Evolutionary conservation across 2,113 vertebrate genomes (phyloP), one percentile per base, ranked within the genome.

Genomic region (Mustela nigripes): DNA sequence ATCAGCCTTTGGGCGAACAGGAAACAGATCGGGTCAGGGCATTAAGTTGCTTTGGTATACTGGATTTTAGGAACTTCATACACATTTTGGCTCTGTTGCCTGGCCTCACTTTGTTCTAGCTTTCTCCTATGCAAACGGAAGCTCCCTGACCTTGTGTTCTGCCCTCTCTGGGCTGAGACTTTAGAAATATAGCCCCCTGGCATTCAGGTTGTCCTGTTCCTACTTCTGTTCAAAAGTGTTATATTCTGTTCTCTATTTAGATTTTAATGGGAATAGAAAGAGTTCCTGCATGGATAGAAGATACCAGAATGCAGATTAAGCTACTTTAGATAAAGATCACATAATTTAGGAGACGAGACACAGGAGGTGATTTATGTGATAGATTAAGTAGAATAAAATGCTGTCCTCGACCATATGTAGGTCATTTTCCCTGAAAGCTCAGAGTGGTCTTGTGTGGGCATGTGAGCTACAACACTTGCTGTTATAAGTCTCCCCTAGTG

Each of bases 371-470:
- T 93, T 89, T 85, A 76, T 78, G 4, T 15, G 11, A 39, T 67
- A 71, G 26, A 36, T 81, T 53, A 96, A 95, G 78, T 22, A 79
- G n/a, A 95, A 42, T 60, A 73, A 93, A 96, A 53, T 2, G 1
- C 4, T 80, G 4, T 31, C 48, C 39, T 76, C 5, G 14, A 79
- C 45, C 11, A 79, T 28, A 33, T 50, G 11, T n/a, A 26, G 48
- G 18, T 71, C 26, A 69, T 94, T 96, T 95, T 92, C 48, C 39
- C 83, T 73, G 45, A 96, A 85, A 79, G 45, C 15, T 21, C 19
- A 62, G 33, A 45, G 42, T 84, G 53, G 14, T 67, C 36, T 81
- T 50, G 16, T 73, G 45, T 80, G 69, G 42, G 36, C 42, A 63
- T 63, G 11, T 78, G 33, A 91, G 14, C 50, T 85, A 16, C 31